Evolutionary conservation across 2,888 invertebrate species (phyloP).

Genomic region (Amblyjoppa fuscipennis): DNA sequence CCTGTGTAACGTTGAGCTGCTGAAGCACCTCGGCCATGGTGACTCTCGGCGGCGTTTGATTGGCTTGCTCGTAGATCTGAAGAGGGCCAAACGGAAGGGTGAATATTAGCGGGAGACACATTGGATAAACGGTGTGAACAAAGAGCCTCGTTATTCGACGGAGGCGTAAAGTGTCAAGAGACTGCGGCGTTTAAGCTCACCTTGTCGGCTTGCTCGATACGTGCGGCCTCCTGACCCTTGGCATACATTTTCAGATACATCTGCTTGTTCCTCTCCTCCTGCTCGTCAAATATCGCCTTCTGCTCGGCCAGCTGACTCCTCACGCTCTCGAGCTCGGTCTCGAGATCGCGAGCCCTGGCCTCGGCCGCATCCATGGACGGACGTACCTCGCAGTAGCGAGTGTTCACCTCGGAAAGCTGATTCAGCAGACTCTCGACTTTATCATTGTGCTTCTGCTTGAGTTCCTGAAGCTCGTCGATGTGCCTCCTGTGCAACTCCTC

Average conservation of each 20-base stretch:
- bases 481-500: slow-evolving; percentile 90
- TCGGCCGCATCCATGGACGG: slow-evolving; percentile 91
- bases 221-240: slow-evolving; percentile 93
- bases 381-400: slow-evolving; percentile 92
- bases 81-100: not conserved
- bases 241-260: slow-evolving; percentile 94
- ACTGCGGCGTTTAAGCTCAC: slow-evolving; percentile 83
- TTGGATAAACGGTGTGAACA: slow-evolving; percentile 8
- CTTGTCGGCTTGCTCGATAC: slow-evolving; percentile 90
- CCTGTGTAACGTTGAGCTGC: slow-evolving; percentile 94
- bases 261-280: slow-evolving; percentile 91
- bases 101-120: not conserved
- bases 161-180: not conserved
- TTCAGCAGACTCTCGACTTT: slow-evolving; percentile 90
- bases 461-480: slow-evolving; percentile 89
- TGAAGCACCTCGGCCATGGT: slow-evolving; percentile 93
- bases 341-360: slow-evolving; percentile 89
- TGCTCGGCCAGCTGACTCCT: slow-evolving; percentile 90
- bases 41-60: slow-evolving; percentile 88
- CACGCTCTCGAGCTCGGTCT: slow-evolving; percentile 90
- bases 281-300: slow-evolving; percentile 88
- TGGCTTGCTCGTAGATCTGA: slow-evolving; percentile 78
- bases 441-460: slow-evolving; percentile 93
- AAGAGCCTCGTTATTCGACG: slow-evolving; percentile 13
- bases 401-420: slow-evolving; percentile 91